Percentiles rank a stretch among this genome's conserved stretches.
Evolutionary conservation across 2,888 invertebrate genomes (phyloP).

Genomic region (Griposia aprilina): DNA sequence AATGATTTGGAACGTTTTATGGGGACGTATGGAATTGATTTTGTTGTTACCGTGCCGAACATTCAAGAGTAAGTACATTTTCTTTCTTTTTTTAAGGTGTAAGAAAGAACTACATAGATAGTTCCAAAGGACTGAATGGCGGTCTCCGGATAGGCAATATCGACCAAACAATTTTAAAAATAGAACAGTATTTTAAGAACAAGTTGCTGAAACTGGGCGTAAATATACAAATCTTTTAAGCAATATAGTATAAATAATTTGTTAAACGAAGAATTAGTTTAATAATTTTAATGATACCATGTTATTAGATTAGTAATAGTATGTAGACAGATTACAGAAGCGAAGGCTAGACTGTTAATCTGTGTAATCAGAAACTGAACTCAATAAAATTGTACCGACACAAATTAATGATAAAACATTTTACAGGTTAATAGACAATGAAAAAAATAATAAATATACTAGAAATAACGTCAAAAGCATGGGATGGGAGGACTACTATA

Average conservation of each 20-base stretch:
- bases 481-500: constrained; percentile 91
- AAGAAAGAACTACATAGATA: neutral
- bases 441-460: constrained; percentile 78
- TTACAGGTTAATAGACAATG: constrained; percentile 89
- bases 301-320: neutral
- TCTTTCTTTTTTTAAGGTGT: neutral
- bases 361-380: neutral
- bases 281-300: neutral
- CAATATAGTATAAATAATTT: neutral
- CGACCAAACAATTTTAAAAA: neutral
- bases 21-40: constrained; percentile 78
- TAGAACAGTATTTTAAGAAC: neutral
- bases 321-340: neutral
- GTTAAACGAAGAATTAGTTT: neutral
- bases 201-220: neutral
- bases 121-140: neutral
- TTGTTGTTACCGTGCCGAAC: constrained; percentile 84
- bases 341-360: constrained; percentile 10
- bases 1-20: constrained; percentile 80
- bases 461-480: constrained; percentile 79
- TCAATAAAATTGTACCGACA: neutral
- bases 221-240: neutral
- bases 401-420: neutral
- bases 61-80: constrained; percentile 86
- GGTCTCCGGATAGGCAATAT: no score